Evolutionary conservation across 1,140 invertebrate genomes (phyloP), one percentile per base, ranked within the genome.

Genomic region (Diachasmimorpha longicaudata): DNA sequence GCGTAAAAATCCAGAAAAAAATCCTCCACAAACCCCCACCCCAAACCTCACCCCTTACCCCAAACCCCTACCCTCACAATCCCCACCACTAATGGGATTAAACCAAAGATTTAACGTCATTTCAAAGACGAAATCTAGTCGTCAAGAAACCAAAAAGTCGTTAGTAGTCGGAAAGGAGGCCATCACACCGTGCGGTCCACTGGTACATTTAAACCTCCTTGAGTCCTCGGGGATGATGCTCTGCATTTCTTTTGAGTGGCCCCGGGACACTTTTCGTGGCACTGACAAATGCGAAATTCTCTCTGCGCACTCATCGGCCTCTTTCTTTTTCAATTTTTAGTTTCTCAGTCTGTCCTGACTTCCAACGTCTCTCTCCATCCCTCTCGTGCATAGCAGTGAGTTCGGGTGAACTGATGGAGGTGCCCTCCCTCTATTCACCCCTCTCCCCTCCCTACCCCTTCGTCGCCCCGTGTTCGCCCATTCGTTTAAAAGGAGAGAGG

Each of bases 211-310:
- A 39, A 68, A 19, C 39, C 66, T 68, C 31, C 36, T 39, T 23
- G 72, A 66, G 72, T n/a, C 31, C 14, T 25, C 10, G 11, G 48
- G 23, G 19, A 52, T 55, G n/a, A 39, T 39, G 55, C 52, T 73
- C 63, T 67, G 55, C 58, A 67, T 73, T 39, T 66, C 37, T 23
- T 73, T 73, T 68, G 25, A 16, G 23, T 68, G 31, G 66, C 66
- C 36, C 66, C 36, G n/a, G 66, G 66, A 68, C 31, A 68, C 66
- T 37, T 63, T 39, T 68, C 36, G 36, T 68, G 66, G 66, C 66
- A 68, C 66, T 75, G 74, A 75, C 67, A 75, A 70, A 75, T 75
- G 74, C 19, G 46, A 70, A 75, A 71, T 39, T 25, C 68, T 70
- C 37, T 70, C 37, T 48, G 69, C 36, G 48, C 69, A 19, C 48